Base-by-base conservation (phyloP, 1,140 invertebrate genomes). In the Oscheius sp. region DNA sequence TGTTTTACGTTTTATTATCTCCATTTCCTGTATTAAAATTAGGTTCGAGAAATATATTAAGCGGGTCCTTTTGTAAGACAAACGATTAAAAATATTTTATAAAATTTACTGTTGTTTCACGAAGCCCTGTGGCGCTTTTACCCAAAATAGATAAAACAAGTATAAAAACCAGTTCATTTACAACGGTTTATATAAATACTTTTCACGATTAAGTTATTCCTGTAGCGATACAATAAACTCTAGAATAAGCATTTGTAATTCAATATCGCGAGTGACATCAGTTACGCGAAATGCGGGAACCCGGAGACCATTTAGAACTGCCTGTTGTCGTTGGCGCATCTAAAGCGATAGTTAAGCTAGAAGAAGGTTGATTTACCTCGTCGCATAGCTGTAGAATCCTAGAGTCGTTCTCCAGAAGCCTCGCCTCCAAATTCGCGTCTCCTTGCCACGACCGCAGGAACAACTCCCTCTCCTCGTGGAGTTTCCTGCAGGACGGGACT, bases 201-300 rank as follows among this genome's bases (percentile, higher is more conserved):
- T n/a, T n/a, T n/a, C n/a, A n/a, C n/a, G n/a, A n/a, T n/a, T n/a
- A n/a, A n/a, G n/a, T n/a, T n/a, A n/a, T n/a, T n/a, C n/a, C n/a
- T n/a, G n/a, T n/a, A 20, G 42, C 13, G 42, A 45, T 26, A 26
- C 20, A 7, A 65, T 23, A 26, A 65, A 65, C 20, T 65, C 31
- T 20, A 65, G 63, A 7, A 65, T 65, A 20, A 36, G 36, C 32
- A 35, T 38, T 65, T 65, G 63, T 7, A 65, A 38, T 42, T 65
- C 63, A 13, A 38, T 35, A 10, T 65, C 63, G 2, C 31, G 32
- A 4, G 3, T 65, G 34, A 38, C 45, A n/a, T 65, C 34, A 23
- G 63, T 65, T 3, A 38, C 29, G 10, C 63, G 63, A 31, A 65
- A 65, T 18, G 32, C 63, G 3, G 63, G 63, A 15, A 65, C 63